Conservation (phyloP, 2,888 invertebrate species). For the Notodonta dromedarius region DNA sequence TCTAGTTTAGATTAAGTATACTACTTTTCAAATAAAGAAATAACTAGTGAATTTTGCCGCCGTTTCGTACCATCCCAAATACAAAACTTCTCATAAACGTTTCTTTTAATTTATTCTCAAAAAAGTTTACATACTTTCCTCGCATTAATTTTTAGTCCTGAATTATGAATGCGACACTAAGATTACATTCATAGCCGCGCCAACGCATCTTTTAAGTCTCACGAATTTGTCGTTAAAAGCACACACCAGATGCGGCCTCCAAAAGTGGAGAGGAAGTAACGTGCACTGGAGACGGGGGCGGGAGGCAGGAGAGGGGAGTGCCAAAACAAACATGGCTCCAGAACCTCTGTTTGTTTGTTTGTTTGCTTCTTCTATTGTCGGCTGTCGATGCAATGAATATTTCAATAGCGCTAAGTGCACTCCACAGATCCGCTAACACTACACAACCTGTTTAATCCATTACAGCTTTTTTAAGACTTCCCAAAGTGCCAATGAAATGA, state of each 20-base stretch:
- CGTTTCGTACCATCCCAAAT: too few species aligned
- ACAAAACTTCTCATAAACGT: too few species aligned
- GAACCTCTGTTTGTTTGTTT: conserved; percentile 46
- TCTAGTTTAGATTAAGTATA: too few species aligned
- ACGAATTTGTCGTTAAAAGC: conserved; percentile 57
- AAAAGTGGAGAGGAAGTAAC: conserved; percentile 46
- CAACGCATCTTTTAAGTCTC: conserved; percentile 36
- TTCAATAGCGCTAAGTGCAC: conserved; percentile 40
- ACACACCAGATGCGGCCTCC: conserved; percentile 52
- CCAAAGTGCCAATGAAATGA: conserved; percentile 24
- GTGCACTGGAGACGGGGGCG: conserved; percentile 28
- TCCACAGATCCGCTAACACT: conserved; percentile 1
- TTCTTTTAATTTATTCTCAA: not conserved
- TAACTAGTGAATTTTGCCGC: too few species aligned
- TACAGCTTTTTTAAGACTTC: conserved; percentile 22
- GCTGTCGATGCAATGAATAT: conserved; percentile 45
- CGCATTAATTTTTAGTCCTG: too few species aligned
- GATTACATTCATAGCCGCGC: conserved; percentile 46
- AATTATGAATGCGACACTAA: conserved; percentile 32
- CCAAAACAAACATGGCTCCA: conserved; percentile 62
- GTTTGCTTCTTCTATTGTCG: conserved; percentile 48
- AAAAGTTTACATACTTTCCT: not conserved
- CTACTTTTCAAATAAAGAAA: too few species aligned
- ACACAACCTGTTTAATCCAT: conserved; percentile 5
- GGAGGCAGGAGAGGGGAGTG: conserved; percentile 38